Conservation (phyloP, 2,113 vertebrate genomes). For the Jaculus jaculus region DNA sequence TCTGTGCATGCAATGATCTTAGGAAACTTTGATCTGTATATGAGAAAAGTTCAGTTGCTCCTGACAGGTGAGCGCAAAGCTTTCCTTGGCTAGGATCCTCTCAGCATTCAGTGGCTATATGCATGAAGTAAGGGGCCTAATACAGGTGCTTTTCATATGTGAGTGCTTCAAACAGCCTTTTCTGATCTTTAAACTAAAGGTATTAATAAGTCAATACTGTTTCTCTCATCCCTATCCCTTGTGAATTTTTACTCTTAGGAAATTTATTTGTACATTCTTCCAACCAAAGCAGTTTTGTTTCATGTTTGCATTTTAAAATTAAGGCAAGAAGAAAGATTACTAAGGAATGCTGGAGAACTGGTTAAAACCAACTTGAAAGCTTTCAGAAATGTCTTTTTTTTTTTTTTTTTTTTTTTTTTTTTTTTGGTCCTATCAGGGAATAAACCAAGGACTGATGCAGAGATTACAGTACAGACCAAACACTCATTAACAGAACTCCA, state of each 20-base stretch:
- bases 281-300: background rate
- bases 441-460: conserved; percentile 51
- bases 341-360: background rate
- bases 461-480: conserved; percentile 62
- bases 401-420: conserved; percentile 65
- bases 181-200: background rate
- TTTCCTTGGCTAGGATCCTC: background rate
- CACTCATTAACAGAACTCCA: conserved; percentile 37
- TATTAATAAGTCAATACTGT: background rate
- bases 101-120: background rate
- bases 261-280: conserved; percentile 20
- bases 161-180: background rate
- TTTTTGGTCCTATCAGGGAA: background rate
- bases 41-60: background rate
- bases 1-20: background rate
- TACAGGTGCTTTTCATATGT: background rate
- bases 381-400: conserved; percentile 66
- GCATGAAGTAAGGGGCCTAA: background rate
- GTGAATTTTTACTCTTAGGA: conserved; percentile 3
- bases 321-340: background rate
- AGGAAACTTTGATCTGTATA: background rate
- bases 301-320: conserved; percentile 17
- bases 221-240: background rate
- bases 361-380: conserved; percentile 29
- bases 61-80: background rate